Evolutionary conservation across 2,888 invertebrate species (phyloP).

Genomic region (Boloria selene): DNA sequence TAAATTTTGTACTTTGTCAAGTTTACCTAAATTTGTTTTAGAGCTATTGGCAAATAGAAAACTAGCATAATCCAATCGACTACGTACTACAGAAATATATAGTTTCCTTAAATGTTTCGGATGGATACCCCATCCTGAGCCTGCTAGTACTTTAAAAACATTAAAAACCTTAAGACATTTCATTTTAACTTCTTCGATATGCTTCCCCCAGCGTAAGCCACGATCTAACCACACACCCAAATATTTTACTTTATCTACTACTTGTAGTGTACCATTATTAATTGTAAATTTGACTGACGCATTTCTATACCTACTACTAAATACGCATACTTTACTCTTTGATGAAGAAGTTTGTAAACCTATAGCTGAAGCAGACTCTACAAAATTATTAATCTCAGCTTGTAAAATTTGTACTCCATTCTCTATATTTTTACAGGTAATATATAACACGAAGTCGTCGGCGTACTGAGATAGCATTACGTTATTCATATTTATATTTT

Average conservation of each 20-base stretch:
- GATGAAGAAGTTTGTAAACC: background rate
- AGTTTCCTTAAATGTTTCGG: conserved; percentile 41
- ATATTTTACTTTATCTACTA: conserved; percentile 39
- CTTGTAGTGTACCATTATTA: conserved; percentile 8
- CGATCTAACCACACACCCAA: conserved; percentile 36
- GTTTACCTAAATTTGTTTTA: conserved; percentile 35
- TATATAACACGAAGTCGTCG: conserved; percentile 43
- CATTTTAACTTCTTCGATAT: conserved; percentile 28
- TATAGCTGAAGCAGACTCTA: background rate
- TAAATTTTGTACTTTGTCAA: conserved; percentile 31
- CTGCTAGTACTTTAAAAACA: conserved; percentile 24
- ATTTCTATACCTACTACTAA: background rate
- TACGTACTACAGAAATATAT: conserved; percentile 44
- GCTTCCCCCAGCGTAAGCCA: conserved; percentile 27
- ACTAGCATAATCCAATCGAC: conserved; percentile 42
- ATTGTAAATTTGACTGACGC: background rate
- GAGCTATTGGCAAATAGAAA: conserved; percentile 38
- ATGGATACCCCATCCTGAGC: conserved; percentile 42
- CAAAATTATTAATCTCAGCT: conserved; percentile 30
- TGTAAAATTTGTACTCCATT: conserved; percentile 19
- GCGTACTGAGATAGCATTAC: conserved; percentile 39
- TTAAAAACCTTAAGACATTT: conserved; percentile 21
- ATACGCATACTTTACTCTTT: background rate
- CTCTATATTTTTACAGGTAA: conserved; percentile 14
- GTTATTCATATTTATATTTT: conserved; percentile 19